Percentiles rank a stretch among this genome's conserved stretches.
These are phyloP conservation scores for Gorilla gorilla DNA, from an alignment of 2,113 vertebrate genomes.

Conservation along the genomic window DNA sequence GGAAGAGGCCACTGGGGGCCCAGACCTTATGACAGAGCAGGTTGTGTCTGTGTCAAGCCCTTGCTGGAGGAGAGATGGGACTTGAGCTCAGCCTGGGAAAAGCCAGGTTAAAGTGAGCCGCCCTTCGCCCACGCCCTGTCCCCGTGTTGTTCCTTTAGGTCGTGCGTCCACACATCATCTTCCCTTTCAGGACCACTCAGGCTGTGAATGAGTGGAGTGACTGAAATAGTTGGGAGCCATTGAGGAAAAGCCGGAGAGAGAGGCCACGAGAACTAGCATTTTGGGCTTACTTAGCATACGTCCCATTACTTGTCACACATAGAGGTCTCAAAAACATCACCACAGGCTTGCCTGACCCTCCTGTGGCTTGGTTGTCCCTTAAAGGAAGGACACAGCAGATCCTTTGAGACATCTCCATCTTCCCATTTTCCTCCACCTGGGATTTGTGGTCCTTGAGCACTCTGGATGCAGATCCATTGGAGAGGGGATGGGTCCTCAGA, in stretches of 20 bases:
- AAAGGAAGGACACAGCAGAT: neutral
- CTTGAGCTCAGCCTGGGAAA: neutral
- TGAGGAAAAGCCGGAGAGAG: rapidly evolving
- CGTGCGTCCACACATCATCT: neutral
- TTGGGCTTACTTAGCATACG: rapidly evolving
- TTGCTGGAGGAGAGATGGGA: neutral
- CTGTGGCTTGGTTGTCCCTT: neutral
- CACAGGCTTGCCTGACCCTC: neutral
- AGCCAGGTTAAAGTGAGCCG: neutral
- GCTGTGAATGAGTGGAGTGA: too few relatives aligned
- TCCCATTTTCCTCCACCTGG: neutral
- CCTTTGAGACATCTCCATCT: neutral
- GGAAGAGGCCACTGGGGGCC: neutral
- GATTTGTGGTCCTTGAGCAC: neutral
- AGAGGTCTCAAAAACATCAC: neutral
- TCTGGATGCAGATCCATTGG: rapidly evolving
- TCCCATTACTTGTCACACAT: neutral
- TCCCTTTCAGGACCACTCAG: neutral
- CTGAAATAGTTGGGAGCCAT: neutral
- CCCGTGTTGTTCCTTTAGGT: rapidly evolving
- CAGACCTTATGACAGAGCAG: neutral
- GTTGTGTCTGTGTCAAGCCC: neutral
- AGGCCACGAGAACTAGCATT: neutral
- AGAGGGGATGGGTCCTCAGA: neutral
- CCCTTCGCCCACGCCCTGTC: neutral